Percentiles rank a stretch among this genome's conserved stretches.
These are phyloP conservation scores for Zaprionus lachaisei DNA, from an alignment of 1,140 invertebrate genomes.

Conservation along the genomic window DNA sequence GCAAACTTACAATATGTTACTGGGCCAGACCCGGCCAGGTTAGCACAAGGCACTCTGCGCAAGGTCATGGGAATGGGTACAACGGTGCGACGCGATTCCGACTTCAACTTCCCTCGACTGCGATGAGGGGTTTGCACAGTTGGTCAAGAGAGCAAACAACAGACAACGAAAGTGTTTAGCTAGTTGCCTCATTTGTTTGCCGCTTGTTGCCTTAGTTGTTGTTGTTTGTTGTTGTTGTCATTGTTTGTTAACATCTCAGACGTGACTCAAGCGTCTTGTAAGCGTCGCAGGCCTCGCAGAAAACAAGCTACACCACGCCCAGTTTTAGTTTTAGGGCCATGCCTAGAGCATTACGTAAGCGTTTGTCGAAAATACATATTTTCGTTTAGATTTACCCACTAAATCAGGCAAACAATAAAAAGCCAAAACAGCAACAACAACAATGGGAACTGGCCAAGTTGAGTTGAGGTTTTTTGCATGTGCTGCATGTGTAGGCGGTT, in stretches of 20 bases:
- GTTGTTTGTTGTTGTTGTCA: conserved; percentile 16
- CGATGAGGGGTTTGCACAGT: conserved; percentile 60
- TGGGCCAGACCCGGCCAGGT: background rate
- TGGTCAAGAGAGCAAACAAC: conserved; percentile 67
- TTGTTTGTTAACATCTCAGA: conserved; percentile 52
- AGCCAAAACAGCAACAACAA: background rate
- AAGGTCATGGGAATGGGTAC: conserved; percentile 74
- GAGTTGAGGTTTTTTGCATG: conserved; percentile 12
- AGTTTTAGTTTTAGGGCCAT: conserved; percentile 53
- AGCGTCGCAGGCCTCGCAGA: background rate
- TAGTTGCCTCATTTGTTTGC: conserved; percentile 51
- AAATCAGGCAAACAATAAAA: conserved; percentile 16
- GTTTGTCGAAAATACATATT: conserved; percentile 31
- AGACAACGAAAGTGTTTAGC: conserved; percentile 73
- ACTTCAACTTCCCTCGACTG: conserved; percentile 13
- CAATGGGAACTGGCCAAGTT: conserved; percentile 22
- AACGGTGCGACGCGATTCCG: conserved; percentile 20
- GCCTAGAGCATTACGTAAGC: conserved; percentile 51
- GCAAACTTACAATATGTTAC: conserved; percentile 13
- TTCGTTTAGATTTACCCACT: conserved; percentile 30
- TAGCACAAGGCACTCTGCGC: conserved; percentile 33
- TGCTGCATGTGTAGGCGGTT: conserved; percentile 36
- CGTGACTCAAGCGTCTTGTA: conserved; percentile 47
- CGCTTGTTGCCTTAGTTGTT: conserved; percentile 14
- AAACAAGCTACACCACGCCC: conserved; percentile 44